Evolutionary conservation across 2,113 vertebrate genomes (phyloP).

Genomic region (Regulus satrapa): DNA sequence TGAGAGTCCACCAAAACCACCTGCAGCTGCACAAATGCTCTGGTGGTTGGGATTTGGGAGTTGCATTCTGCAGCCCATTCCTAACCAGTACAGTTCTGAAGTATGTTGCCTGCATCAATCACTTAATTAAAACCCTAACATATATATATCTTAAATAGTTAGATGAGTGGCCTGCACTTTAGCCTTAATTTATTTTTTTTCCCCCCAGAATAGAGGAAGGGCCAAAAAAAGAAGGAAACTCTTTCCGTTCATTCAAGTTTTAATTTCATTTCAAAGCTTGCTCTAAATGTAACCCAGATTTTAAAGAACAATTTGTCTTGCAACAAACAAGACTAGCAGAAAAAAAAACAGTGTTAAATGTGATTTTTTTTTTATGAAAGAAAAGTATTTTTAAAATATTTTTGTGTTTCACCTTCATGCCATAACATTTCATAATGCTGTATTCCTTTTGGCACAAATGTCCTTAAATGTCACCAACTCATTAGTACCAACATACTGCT

Average conservation of each 20-base stretch:
- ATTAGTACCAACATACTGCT: constrained; percentile 13
- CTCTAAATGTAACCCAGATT: background rate
- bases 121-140: background rate
- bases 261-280: background rate
- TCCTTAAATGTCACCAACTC: constrained; percentile 24
- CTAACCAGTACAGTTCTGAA: background rate
- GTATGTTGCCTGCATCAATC: background rate
- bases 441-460: background rate
- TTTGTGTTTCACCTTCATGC: background rate
- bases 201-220: background rate
- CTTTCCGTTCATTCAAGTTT: background rate
- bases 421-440: background rate
- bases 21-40: background rate
- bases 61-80: background rate
- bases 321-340: background rate
- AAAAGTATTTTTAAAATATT: background rate
- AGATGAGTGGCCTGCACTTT: background rate
- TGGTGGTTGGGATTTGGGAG: background rate
- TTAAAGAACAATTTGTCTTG: background rate
- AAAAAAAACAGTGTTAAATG: background rate
- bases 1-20: background rate
- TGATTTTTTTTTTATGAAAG: background rate
- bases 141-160: background rate
- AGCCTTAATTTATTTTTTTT: background rate
- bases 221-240: background rate